Evolutionary conservation across 1,140 invertebrate species (phyloP), one percentile per base, ranked within the genome.

Genomic region (Drosophila arawakana): DNA sequence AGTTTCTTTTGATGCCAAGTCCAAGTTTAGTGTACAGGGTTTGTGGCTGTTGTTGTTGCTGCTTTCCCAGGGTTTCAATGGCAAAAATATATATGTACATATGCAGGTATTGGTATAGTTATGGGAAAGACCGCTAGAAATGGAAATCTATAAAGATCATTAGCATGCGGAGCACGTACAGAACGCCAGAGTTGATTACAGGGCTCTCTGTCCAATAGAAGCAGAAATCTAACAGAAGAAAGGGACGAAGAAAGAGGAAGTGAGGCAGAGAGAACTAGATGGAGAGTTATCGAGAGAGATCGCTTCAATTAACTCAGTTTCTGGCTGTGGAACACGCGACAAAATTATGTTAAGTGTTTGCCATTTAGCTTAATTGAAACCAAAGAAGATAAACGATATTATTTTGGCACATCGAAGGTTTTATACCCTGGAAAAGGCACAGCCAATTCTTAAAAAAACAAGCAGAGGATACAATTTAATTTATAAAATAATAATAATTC

Each of bases 1-100:
- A 73, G 84, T 88, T 89, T 78, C 84, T 88, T 88, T 88, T 84
- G 89, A 81, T 89, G 84, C 63, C 62, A 78, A 63, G 63, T 74
- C 73, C 11, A 37, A 13, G 50, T 54, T 34, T 7, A 54, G 50
- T 7, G 37, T 54, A 34, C 50, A 54, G 50, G 50, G 50, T 54
- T 25, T 7, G 62, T n/a, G 39, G 54, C 37, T 57, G 59, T 67
- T 59, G 66, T n/a, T 13, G 55, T 8, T 39, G 3, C 35, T 34
- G 30, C 30, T 39, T 72, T 63, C 67, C 66, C 66, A 74, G 57
- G 55, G 54, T 49, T 34, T 15, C 44, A 58, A 65, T 65, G 61
- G 62, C 62, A 65, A 65, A 65, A 65, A 54, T 55, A 41, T 21
- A 49, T 43, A 7, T 8, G 1, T 41, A 41, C 11, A 41, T 11